Base-by-base conservation (phyloP, 2,888 invertebrate genomes). In the Lochmaea crataegi region DNA sequence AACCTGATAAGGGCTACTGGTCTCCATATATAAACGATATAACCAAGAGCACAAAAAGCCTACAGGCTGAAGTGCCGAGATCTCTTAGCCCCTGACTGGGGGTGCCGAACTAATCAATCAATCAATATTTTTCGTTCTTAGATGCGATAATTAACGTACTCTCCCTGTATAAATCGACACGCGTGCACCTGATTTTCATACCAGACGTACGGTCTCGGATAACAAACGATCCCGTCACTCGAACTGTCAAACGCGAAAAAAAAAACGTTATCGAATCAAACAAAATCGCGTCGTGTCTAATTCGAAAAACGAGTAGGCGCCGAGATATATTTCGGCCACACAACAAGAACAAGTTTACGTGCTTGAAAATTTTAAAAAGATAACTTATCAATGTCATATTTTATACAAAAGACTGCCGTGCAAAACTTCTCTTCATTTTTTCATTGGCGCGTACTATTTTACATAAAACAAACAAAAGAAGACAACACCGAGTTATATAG, bases 241-340 rank as follows among this genome's bases (percentile, higher is more conserved):
- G 41, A 66, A 56, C 56, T 41, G 67, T 45, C 67, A 45, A 45
- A 12, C 12, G 12, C 64, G 18, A 26, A 67, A 67, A 12, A 45
- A 67, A 67, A 42, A 61, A n/a, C n/a, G 6, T 63, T 16, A 63
- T n/a, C 11, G 45, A 45, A 71, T 71, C 48, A 58, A 66, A 64
- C 63, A 64, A 68, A 61, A 68, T 61, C 61, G 45, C 51, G 63
- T 58, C 63, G 63, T 38, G 48, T 67, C 48, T 57, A 61, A 67
- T 63, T 22, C 71, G 48, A 58, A 18, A 32, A 42, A n/a, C 18
- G 32, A 68, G 73, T 73, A 70, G 73, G 73, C 73, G 73, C 63
- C 18, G 11, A 70, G 66, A 73, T 70, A 66, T 70, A 66, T 70
- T 73, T 63, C 65, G 73, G 69, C 73, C 73, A 73, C 73, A 73